phyloP scores from a whole-genome alignment of 2,113 vertebrate species.

The Osmerus mordax region DNA sequence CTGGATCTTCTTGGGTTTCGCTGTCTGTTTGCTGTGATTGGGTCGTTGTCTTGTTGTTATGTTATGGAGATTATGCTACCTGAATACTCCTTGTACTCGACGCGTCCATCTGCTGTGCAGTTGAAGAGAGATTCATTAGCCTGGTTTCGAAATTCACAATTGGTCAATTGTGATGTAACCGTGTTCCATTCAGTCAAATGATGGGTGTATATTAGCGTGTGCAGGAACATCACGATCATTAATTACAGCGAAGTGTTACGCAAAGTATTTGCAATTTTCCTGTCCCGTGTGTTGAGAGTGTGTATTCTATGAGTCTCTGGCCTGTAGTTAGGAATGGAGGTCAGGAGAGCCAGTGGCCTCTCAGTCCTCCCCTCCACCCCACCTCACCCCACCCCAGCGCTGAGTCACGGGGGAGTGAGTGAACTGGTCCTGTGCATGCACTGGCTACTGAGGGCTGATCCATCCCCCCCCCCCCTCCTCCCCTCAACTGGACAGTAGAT shows the following conservation, averaged over 20 bases:
- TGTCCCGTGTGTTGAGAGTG: not conserved
- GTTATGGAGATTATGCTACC: slow-evolving; percentile 24
- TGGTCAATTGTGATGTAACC: slow-evolving; percentile 6
- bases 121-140: slow-evolving; percentile 28
- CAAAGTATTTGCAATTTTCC: too few relatives aligned
- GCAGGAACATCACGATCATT: too few relatives aligned
- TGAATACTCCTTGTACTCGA: slow-evolving; percentile 33
- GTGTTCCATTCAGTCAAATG: slow-evolving; percentile 1
- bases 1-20: slow-evolving; percentile 20
- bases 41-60: slow-evolving; percentile 4
- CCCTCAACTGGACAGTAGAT: not conserved
- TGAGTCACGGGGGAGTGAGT: slow-evolving; percentile 20
- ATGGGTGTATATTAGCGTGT: too few relatives aligned
- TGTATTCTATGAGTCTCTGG: not conserved
- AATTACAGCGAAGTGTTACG: too few relatives aligned
- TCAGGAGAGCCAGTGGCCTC: slow-evolving; percentile 13
- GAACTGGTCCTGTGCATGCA: slow-evolving; percentile 28
- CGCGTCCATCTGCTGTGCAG: slow-evolving; percentile 43
- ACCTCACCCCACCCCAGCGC: slow-evolving; percentile 18
- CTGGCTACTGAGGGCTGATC: slow-evolving; percentile 13
- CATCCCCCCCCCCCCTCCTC: slow-evolving; percentile 8
- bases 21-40: slow-evolving; percentile 21
- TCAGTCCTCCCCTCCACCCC: slow-evolving; percentile 10
- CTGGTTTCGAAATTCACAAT: slow-evolving; percentile 12
- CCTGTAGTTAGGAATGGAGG: slow-evolving; percentile 17